Conservation (phyloP, 2,797 vertebrate genomes). For the Sebastes oblongus region DNA sequence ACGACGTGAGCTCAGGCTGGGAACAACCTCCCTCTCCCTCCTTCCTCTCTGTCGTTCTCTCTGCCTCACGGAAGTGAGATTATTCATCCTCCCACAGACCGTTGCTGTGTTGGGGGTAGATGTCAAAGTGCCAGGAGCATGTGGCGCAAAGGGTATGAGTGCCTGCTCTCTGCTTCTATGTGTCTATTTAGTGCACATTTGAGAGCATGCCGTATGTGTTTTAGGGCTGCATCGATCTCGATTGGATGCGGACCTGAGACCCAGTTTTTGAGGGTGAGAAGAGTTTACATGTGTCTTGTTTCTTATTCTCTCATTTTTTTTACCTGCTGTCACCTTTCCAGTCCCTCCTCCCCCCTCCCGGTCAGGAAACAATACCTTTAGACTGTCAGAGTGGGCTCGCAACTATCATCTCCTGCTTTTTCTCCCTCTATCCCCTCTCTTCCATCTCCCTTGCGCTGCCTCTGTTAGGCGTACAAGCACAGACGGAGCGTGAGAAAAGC, state of each 20-base stretch:
- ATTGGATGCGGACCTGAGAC: constrained; percentile 11
- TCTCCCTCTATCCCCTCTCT: constrained; percentile 15
- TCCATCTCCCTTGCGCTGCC: constrained; percentile 27
- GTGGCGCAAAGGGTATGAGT: constrained; percentile 61
- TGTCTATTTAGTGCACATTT: constrained; percentile 44
- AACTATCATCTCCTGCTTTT: constrained; percentile 29
- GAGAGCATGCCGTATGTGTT: constrained; percentile 21
- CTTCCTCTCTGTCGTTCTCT: constrained; percentile 51
- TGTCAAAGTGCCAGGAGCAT: constrained; percentile 75
- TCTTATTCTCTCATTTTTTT: constrained; percentile 13
- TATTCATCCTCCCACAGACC: constrained; percentile 80
- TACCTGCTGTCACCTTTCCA: constrained; percentile 34
- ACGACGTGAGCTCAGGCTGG: constrained; percentile 53
- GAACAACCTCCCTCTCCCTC: constrained; percentile 62
- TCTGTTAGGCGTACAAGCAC: constrained; percentile 44
- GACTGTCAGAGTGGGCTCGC: constrained; percentile 19
- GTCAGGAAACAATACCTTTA: constrained; percentile 37
- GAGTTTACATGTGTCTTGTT: constrained; percentile 5
- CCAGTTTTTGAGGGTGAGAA: constrained; percentile 1
- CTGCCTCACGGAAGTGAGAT: constrained; percentile 70
- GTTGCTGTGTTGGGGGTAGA: constrained; percentile 68
- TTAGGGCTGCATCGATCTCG: constrained; percentile 7
- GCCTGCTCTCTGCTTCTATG: constrained; percentile 29
- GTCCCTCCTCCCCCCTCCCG: background rate
- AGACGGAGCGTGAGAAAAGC: constrained; percentile 69